Evolutionary conservation across 2,888 invertebrate species (phyloP), one percentile per base, ranked within the genome.

Genomic region (Atrina japonica): DNA sequence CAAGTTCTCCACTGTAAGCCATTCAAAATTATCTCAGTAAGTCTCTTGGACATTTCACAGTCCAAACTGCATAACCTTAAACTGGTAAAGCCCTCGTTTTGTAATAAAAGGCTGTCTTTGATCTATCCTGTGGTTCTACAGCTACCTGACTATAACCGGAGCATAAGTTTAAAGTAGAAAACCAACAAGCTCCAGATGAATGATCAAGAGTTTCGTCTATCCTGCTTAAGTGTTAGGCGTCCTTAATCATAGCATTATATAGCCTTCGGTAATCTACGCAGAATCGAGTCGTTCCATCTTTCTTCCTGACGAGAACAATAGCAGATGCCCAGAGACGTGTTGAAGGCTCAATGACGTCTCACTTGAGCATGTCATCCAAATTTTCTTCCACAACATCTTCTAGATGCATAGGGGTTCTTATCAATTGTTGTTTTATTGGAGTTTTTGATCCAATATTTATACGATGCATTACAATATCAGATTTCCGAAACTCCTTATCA

Each of bases 1-100:
- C 86, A 85, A 9, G 67, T 69, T 3, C 59, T 52, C 71, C 73
- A 79, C n/a, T 76, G 71, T 18, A 88, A 49, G 0, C 80, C 85
- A 0, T 74, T 65, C 23, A 88, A 68, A 1, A 82, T 78, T 6
- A 68, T 59, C 50, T 89, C 79, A 86, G 89, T 89, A 5, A 86
- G 27, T 0, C 85, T 60, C 45, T 86, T 83, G 66, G 0, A 86
- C 85, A 35, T 86, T 86, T 58, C 79, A 79, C 2, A 89, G 63
- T 0, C 88, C 88, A 77, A 89, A 88, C 1, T 84, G 84, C 76
- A 85, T 76, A 0, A 75, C 68, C 16, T 66, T 72, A 47, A 84
- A 88, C 58, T 86, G 75, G 53, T 72, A 86, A 1, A 77, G 67
- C 0, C 82, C 80, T 11, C 69, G 21, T 2, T 73, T 73, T 0